These are phyloP conservation scores for Belgica antarctica DNA, from an alignment of 2,888 invertebrate genomes.

Conservation along the genomic window DNA sequence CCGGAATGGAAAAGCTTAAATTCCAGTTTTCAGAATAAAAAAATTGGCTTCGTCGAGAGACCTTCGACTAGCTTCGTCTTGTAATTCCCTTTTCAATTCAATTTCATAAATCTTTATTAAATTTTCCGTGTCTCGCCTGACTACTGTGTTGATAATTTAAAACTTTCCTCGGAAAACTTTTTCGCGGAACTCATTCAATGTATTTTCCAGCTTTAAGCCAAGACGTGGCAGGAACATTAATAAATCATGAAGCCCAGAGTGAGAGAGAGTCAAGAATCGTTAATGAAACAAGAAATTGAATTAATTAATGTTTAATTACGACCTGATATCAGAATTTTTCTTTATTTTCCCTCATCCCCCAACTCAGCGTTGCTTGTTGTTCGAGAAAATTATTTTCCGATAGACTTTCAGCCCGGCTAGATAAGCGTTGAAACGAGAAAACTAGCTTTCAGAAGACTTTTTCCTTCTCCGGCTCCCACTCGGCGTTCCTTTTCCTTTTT, in stretches of 20 bases:
- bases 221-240: neutral
- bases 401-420: neutral
- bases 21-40: too few relatives aligned
- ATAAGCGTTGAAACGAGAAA: neutral
- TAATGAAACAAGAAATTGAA: constrained; percentile 39
- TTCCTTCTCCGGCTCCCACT: neutral
- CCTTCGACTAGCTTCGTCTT: too few relatives aligned
- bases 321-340: constrained; percentile 24
- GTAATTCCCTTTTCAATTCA: too few relatives aligned
- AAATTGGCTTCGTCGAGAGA: too few relatives aligned
- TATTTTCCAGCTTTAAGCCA: too few relatives aligned
- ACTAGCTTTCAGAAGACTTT: neutral
- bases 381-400: neutral
- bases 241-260: constrained; percentile 36
- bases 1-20: too few relatives aligned
- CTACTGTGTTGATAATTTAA: too few relatives aligned
- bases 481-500: neutral
- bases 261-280: constrained; percentile 35
- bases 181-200: neutral
- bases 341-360: neutral
- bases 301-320: constrained; percentile 41
- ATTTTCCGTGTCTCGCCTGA: too few relatives aligned
- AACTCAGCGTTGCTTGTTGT: neutral
- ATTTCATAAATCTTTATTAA: too few relatives aligned
- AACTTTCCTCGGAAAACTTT: neutral